These are phyloP conservation scores for Lagocephalus sceleratus DNA, from an alignment of 2,797 vertebrate genomes.

Conservation along the genomic window DNA sequence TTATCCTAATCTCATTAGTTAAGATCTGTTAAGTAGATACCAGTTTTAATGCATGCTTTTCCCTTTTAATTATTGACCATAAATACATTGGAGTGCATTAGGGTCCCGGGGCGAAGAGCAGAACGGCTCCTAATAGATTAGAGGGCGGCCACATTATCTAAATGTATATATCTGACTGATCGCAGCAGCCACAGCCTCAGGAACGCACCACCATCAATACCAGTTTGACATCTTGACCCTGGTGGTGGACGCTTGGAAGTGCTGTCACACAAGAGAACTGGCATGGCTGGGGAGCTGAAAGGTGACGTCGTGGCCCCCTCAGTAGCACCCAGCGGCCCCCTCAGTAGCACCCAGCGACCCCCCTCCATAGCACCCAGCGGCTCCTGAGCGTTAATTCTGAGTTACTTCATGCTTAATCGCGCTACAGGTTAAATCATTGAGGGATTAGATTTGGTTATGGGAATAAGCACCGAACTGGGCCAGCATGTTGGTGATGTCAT, in stretches of 20 bases:
- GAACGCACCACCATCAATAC: slow-evolving; percentile 71
- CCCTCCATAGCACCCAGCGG: slow-evolving; percentile 40
- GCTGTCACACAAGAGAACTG: slow-evolving; percentile 38
- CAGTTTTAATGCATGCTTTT: slow-evolving; percentile 83
- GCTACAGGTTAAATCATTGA: slow-evolving; percentile 65
- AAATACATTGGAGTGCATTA: slow-evolving; percentile 83
- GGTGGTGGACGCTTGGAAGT: slow-evolving; percentile 45
- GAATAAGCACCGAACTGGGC: slow-evolving; percentile 48
- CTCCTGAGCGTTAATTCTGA: slow-evolving; percentile 68
- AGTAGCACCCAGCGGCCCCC: too few relatives aligned
- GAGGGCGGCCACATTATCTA: slow-evolving; percentile 78
- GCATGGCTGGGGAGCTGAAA: slow-evolving; percentile 4
- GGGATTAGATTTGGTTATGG: slow-evolving; percentile 62
- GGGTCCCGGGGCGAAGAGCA: slow-evolving; percentile 60
- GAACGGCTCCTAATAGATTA: slow-evolving; percentile 74
- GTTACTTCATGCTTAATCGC: slow-evolving; percentile 68
- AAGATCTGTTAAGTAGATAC: slow-evolving; percentile 85
- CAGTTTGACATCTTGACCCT: slow-evolving; percentile 74
- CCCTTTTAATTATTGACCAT: slow-evolving; percentile 85
- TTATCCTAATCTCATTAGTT: slow-evolving; percentile 85
- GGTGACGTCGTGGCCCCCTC: slow-evolving; percentile 48
- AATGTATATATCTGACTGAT: slow-evolving; percentile 80
- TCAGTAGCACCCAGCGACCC: slow-evolving; percentile 38
- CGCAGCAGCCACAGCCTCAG: slow-evolving; percentile 54
- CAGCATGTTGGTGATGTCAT: slow-evolving; percentile 45